Evolutionary conservation across 2,113 vertebrate genomes (phyloP).

Genomic region (Phrynocephalus versicolor): DNA sequence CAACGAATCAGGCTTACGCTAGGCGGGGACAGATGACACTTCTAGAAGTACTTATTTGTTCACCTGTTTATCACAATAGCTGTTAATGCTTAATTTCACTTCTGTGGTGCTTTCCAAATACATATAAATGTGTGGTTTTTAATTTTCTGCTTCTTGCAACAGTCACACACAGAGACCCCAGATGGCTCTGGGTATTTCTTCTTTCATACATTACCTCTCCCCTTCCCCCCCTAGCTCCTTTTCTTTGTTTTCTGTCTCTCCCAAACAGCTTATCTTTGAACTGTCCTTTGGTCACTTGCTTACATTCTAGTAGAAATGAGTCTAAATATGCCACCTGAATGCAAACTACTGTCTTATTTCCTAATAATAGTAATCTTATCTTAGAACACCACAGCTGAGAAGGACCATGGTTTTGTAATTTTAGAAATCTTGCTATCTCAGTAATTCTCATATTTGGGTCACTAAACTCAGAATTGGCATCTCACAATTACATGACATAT

Average conservation of each 20-base stretch:
- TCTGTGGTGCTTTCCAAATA: too few species aligned
- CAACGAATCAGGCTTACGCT: neutral
- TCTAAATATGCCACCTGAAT: neutral
- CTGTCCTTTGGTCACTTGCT: neutral
- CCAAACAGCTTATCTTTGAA: neutral
- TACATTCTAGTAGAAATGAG: neutral
- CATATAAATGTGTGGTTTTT: too few species aligned
- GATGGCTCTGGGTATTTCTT: too few species aligned
- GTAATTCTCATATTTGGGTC: neutral
- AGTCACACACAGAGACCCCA: too few species aligned
- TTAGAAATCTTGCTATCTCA: neutral
- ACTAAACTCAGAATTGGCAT: neutral
- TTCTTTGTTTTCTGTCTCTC: too few species aligned
- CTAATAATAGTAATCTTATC: neutral
- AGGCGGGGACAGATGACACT: neutral
- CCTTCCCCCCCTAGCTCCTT: too few species aligned
- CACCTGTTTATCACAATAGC: too few species aligned
- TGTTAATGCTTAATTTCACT: too few species aligned
- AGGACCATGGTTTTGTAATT: neutral
- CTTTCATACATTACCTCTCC: too few species aligned
- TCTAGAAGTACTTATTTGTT: too few species aligned
- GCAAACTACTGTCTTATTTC: neutral
- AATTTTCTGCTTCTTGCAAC: too few species aligned
- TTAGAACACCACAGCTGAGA: too few species aligned
- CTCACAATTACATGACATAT: neutral